Evolutionary conservation across 2,888 invertebrate species (phyloP), one percentile per base, ranked within the genome.

Genomic region (Lissonota sp.): DNA sequence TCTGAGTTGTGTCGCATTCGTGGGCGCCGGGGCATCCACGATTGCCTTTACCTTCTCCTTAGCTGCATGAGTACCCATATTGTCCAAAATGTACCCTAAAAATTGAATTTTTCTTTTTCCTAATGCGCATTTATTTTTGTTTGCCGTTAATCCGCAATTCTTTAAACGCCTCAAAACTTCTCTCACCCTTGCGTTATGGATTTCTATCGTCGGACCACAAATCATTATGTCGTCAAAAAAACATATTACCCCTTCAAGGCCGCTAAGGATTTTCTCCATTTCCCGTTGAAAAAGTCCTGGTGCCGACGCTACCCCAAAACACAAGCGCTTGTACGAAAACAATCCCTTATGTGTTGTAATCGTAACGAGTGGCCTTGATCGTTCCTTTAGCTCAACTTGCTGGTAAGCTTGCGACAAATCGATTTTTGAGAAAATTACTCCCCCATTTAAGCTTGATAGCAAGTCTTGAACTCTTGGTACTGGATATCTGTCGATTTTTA

Each of bases 401-500:
- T 37, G 26, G 14, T 66, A 66, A 2, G 66, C 66, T 16, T 51
- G 75, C 55, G 12, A 57, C 40, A 75, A 37, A 44, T 75, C 75
- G 1, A 75, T 44, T 53, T 42, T 58, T 14, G 44, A 67, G 42
- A 58, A 75, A 26, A 49, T 37, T 40, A 26, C 37, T 37, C 58
- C 55, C 8, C 64, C 57, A 8, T 70, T 42, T 26, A 70, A 44
- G 4, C 10, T 37, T 37, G 51, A 39, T n/a, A 63, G 14, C 8
- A 62, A 37, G 16, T 70, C 58, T 16, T 57, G 10, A 14, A 70
- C 39, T 16, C 46, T 40, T 7, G 58, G 57, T 2, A 70, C 44
- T 14, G 70, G 70, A 58, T 70, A 70, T 53, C 82, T 82, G 3
- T 67, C 69, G 5, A 83, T 83, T 2, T 40, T 72, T 6, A 66